A percentile compares a stretch with the other conserved stretches of the same genome.
Conservation (phyloP, 23 tunicate genomes). For the Oikopleura albicans region DNA sequence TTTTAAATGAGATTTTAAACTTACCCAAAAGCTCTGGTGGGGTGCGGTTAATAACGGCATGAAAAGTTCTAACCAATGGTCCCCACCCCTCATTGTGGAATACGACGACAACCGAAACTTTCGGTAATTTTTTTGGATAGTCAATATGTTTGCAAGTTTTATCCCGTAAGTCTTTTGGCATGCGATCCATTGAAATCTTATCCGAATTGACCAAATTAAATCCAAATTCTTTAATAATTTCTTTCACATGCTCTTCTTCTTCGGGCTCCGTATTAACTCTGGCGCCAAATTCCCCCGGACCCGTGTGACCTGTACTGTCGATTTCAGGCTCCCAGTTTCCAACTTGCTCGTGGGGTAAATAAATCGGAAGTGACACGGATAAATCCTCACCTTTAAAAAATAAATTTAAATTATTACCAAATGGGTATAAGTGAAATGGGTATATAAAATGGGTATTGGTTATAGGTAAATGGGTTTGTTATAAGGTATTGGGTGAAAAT, state of each 20-base stretch:
- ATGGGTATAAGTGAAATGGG: too few relatives aligned
- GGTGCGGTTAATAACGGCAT: constrained; percentile 71
- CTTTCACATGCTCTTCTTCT: constrained; percentile 56
- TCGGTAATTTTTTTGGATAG: constrained; percentile 39
- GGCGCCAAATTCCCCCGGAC: constrained; percentile 87
- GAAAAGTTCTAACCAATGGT: constrained; percentile 65
- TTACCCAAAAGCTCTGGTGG: constrained; percentile 44
- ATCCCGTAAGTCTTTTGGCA: constrained; percentile 79
- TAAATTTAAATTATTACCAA: too few relatives aligned
- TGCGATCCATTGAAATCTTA: constrained; percentile 65
- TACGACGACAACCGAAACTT: constrained; percentile 51
- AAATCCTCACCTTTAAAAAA: too few relatives aligned
- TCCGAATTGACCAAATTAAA: constrained; percentile 87
- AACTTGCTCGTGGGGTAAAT: not conserved
- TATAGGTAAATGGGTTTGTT: too few relatives aligned
- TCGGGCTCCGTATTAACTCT: constrained; percentile 25
- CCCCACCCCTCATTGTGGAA: constrained; percentile 99
- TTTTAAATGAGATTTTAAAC: too few relatives aligned
- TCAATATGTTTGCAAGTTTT: constrained; percentile 42
- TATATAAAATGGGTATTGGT: too few relatives aligned
- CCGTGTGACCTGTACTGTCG: not conserved
- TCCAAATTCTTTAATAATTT: constrained; percentile 81
- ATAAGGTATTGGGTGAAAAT: not conserved
- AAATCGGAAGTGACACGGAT: too few relatives aligned
- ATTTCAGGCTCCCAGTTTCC: not conserved